Evolutionary conservation across 2,888 invertebrate species (phyloP), one percentile per base, ranked within the genome.

Genomic region (Abrostola tripartita): DNA sequence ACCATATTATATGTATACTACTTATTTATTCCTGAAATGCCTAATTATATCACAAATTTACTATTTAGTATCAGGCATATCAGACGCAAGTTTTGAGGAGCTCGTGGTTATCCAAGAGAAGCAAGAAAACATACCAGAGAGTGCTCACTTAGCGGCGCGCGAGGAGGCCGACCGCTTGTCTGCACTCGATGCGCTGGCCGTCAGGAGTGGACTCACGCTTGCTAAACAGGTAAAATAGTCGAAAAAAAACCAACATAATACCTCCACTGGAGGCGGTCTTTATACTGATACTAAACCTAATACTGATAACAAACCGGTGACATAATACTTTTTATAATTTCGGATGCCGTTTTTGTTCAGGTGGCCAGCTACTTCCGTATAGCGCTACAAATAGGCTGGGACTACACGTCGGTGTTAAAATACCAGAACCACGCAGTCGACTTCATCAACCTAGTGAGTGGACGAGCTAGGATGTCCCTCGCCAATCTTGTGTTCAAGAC

Each of bases 401-500:
- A 90, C 63, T 95, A 95, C 69, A 81, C 83, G 5, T 90, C 90
- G 0, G 93, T 95, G 55, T 77, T 94, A n/a, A 94, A 94, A 73
- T 93, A 93, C 61, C 91, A 93, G 55, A 90, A 89, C 50, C 85
- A 90, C 14, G 90, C 94, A 0, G 83, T 95, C 59, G 94, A 95
- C 65, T 92, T 95, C 61, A 94, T 95, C 47, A 93, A 93, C 67
- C 80, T 92, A 57, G 92, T 95, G 62, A 95, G 92, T 76, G 95
- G 95, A 0, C 84, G 93, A 37, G 88, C 91, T 0, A 84, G 94
- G 12, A 93, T 95, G 94, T 88, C 93, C 0, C 81, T 95, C 37
- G 94, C 95, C 0, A 95, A 92, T 71, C 88, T 94, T 11, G 93
- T 95, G 12, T 95, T 95, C 75, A 89, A 90, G 60, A 94, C 94